A percentile compares a stretch with the other conserved stretches of the same genome.
These are phyloP conservation scores for Dolomedes plantarius DNA, from an alignment of 2,888 invertebrate species.

Conservation along the genomic window DNA sequence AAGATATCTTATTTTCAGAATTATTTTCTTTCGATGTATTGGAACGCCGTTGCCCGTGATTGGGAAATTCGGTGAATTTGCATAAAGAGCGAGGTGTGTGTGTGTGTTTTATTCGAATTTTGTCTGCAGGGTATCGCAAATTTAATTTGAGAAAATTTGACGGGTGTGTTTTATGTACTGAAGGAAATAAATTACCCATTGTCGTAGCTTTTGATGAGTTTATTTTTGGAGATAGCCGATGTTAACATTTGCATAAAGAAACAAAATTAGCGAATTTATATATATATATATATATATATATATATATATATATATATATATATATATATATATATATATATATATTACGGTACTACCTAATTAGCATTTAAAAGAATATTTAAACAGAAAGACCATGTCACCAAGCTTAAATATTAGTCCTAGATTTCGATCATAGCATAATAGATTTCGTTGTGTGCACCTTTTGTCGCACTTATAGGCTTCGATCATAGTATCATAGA, in stretches of 20 bases:
- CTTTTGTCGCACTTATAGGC: no score
- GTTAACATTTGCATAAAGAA: no score
- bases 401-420: no score
- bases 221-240: no score
- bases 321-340: not conserved
- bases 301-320: no score
- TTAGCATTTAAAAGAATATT: no score
- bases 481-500: no score
- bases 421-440: no score
- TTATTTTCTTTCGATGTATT: slow-evolving; percentile 7
- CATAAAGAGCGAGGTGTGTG: slow-evolving; percentile 39
- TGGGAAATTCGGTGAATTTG: slow-evolving; percentile 51
- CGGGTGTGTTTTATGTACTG: not conserved
- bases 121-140: not conserved
- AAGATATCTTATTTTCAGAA: not conserved
- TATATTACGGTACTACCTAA: not conserved
- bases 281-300: not conserved
- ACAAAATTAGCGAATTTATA: no score
- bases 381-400: no score
- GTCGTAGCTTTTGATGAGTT: not conserved
- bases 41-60: slow-evolving; percentile 17
- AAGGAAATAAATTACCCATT: not conserved
- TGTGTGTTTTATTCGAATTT: slow-evolving; percentile 24
- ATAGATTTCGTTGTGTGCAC: no score
- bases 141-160: slow-evolving; percentile 39